phyloP scores from a whole-genome alignment of 2,888 invertebrate species.

The Eupithecia subumbrata region DNA sequence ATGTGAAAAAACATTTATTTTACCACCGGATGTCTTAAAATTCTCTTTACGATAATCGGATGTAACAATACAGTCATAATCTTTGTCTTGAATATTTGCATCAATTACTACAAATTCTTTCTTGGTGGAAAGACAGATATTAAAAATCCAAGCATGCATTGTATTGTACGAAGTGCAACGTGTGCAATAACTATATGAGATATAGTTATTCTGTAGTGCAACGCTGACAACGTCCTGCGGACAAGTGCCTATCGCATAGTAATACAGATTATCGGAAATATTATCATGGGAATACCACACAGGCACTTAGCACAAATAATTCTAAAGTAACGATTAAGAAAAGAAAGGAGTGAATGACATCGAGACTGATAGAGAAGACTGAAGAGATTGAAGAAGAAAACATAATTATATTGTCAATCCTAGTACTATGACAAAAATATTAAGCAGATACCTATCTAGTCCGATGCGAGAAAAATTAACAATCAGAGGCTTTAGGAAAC shows the following conservation, averaged over 20 bases:
- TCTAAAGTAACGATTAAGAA: neutral
- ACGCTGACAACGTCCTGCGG: constrained; percentile 40
- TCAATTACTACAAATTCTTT: neutral
- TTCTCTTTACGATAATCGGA: neutral
- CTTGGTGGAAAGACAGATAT: constrained; percentile 8
- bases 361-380: too few relatives aligned
- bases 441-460: too few relatives aligned
- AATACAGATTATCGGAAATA: constrained; percentile 45
- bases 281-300: constrained; percentile 37
- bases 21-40: neutral
- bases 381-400: too few relatives aligned
- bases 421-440: too few relatives aligned
- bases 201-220: constrained; percentile 22
- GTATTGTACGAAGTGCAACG: constrained; percentile 14
- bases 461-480: too few relatives aligned
- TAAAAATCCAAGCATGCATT: constrained; percentile 37
- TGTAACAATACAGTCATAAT: neutral
- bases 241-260: constrained; percentile 43
- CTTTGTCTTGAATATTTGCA: neutral
- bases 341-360: neutral
- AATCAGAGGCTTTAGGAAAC: too few relatives aligned
- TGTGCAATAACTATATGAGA: neutral
- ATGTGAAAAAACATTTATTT: neutral
- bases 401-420: too few relatives aligned
- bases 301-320: constrained; percentile 11